Evolutionary conservation across 92 coral and sea anemone species (phyloP).

Genomic region (Paramuricea clavata): DNA sequence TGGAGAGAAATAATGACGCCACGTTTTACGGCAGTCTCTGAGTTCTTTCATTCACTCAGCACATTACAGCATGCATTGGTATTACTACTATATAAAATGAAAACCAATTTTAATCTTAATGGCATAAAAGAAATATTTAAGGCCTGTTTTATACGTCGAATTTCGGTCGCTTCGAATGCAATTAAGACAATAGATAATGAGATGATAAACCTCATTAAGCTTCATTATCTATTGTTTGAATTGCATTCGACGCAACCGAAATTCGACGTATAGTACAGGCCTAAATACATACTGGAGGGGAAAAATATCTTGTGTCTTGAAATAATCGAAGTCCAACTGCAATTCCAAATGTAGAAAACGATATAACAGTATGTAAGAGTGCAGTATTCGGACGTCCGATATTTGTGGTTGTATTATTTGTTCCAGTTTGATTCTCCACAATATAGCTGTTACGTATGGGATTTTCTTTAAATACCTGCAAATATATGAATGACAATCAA

Average conservation of each 20-base stretch:
- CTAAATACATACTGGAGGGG: conserved; percentile 4
- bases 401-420: not conserved
- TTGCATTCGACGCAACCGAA: no score
- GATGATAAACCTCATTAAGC: no score
- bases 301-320: conserved; percentile 42
- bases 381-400: conserved; percentile 44
- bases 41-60: not conserved
- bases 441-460: conserved; percentile 4
- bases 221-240: not conserved
- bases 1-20: no score
- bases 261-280: no score
- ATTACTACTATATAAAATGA: no score
- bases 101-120: not conserved
- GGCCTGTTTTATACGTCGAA: no score
- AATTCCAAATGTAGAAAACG: conserved; percentile 43
- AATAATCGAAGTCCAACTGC: conserved; percentile 31
- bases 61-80: no score
- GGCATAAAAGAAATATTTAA: not conserved
- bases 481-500: not conserved
- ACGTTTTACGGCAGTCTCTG: no score
- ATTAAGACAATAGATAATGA: no score
- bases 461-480: conserved; percentile 21
- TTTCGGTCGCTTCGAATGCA: no score
- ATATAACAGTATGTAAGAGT: conserved; percentile 19
- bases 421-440: not conserved